These are phyloP conservation scores for Epizoanthus fatuus DNA, from an alignment of 92 coral and sea anemone species.

Conservation along the genomic window DNA sequence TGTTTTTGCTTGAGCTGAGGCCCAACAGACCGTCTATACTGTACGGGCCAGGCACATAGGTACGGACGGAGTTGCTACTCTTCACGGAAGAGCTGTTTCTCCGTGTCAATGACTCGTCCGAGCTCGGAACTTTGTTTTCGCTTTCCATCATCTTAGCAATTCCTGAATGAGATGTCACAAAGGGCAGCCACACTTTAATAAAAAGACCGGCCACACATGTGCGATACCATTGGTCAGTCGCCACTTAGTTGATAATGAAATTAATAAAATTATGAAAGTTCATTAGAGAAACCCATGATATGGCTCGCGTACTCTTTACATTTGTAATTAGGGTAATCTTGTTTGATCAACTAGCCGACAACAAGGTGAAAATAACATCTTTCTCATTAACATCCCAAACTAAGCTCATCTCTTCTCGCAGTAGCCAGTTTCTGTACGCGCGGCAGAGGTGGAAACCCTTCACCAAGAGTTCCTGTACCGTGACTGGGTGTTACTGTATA, in stretches of 20 bases:
- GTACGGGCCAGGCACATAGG: slow-evolving; percentile 59
- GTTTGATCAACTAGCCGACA: slow-evolving; percentile 95
- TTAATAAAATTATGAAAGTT: slow-evolving; percentile 94
- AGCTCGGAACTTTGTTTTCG: slow-evolving; percentile 17
- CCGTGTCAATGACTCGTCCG: slow-evolving; percentile 3
- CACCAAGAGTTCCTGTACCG: background rate
- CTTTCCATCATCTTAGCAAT: slow-evolving; percentile 33
- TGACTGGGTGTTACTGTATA: background rate
- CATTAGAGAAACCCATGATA: slow-evolving; percentile 91
- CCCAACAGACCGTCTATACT: slow-evolving; percentile 88
- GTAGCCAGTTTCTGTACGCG: background rate
- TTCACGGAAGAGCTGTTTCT: slow-evolving; percentile 4
- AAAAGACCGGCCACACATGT: slow-evolving; percentile 67
- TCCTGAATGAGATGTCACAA: slow-evolving; percentile 65
- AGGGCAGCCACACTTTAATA: slow-evolving; percentile 58
- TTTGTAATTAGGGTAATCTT: slow-evolving; percentile 92
- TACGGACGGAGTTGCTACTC: background rate
- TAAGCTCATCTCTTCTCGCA: background rate
- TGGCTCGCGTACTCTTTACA: slow-evolving; percentile 87
- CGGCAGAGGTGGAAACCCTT: too few species aligned
- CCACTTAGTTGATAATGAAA: slow-evolving; percentile 89
- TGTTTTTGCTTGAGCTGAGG: slow-evolving; percentile 50
- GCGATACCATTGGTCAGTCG: slow-evolving; percentile 68
- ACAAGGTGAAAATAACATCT: slow-evolving; percentile 81
- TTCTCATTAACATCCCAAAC: slow-evolving; percentile 70